Evolutionary conservation across 2,113 vertebrate species (phyloP).

Genomic region (Nothoprocta pentlandii): DNA sequence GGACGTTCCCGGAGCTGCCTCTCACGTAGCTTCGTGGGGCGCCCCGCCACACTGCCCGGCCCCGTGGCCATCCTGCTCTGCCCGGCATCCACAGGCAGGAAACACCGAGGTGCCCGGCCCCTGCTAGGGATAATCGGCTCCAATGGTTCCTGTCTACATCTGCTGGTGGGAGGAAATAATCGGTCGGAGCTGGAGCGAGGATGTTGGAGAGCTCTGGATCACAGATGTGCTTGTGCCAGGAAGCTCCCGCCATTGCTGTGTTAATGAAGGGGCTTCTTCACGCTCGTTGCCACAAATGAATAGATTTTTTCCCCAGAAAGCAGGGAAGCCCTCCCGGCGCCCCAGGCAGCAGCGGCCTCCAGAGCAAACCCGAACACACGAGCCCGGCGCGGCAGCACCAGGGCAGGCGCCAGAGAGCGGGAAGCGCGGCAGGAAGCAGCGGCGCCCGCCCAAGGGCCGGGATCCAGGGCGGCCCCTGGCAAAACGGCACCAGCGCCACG

Average conservation of each 20-base stretch:
- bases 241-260: background rate
- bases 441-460: background rate
- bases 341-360: background rate
- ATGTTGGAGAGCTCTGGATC: background rate
- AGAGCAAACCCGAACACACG: accelerated
- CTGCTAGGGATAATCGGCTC: slow-evolving; percentile 19
- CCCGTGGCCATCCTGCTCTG: accelerated
- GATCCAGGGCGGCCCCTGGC: background rate
- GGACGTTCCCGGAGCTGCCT: background rate
- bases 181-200: background rate
- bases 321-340: background rate
- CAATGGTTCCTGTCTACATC: slow-evolving; percentile 27
- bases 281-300: background rate
- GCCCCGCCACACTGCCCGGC: accelerated
- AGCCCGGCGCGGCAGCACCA: background rate
- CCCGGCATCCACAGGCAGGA: background rate
- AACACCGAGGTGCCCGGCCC: background rate
- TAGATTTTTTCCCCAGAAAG: background rate
- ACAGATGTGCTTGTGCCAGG: background rate
- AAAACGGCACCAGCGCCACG: background rate
- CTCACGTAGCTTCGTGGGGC: background rate
- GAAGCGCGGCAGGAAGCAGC: background rate
- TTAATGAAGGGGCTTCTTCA: background rate
- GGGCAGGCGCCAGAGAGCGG: background rate
- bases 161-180: slow-evolving; percentile 49